Conservation (phyloP, 2,797 vertebrate genomes). For the Cyclura pinguis region DNA sequence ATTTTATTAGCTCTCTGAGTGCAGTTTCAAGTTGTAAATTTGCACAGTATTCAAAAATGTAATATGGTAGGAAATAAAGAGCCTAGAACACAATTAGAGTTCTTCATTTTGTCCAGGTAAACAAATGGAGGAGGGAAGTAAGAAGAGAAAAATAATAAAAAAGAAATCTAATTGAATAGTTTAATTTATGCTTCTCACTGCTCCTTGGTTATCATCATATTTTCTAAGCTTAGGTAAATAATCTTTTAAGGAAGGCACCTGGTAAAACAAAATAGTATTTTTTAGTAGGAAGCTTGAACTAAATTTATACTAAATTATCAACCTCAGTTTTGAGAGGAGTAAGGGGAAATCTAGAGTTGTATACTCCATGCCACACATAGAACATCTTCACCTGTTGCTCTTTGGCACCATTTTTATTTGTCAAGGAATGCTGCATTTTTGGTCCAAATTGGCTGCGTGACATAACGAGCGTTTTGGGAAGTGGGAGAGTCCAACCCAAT, state of each 20-base stretch:
- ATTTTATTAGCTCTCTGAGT: not conserved
- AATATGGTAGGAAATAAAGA: not conserved
- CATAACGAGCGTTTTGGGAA: no score
- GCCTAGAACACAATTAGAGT: not conserved
- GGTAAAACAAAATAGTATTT: not conserved
- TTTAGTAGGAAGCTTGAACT: not conserved
- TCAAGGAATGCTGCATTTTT: no score
- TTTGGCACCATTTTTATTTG: not conserved
- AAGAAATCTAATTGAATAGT: not conserved
- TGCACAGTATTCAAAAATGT: constrained; percentile 3
- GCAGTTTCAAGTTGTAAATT: not conserved
- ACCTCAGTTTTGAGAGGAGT: rapidly evolving
- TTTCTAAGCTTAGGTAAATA: constrained; percentile 31
- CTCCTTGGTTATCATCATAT: not conserved
- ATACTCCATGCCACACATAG: no score
- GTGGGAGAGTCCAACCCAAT: not conserved
- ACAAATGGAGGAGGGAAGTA: not conserved
- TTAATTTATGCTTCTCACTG: not conserved
- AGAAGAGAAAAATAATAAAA: not conserved
- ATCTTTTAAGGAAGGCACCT: no score
- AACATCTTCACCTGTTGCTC: not conserved
- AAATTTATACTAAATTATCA: not conserved
- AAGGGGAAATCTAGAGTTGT: rapidly evolving
- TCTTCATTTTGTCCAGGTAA: not conserved
- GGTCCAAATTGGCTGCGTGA: not conserved